Evolutionary conservation across 2,888 invertebrate genomes (phyloP), one percentile per base, ranked within the genome.

Genomic region (Schizotus pectinicornis): DNA sequence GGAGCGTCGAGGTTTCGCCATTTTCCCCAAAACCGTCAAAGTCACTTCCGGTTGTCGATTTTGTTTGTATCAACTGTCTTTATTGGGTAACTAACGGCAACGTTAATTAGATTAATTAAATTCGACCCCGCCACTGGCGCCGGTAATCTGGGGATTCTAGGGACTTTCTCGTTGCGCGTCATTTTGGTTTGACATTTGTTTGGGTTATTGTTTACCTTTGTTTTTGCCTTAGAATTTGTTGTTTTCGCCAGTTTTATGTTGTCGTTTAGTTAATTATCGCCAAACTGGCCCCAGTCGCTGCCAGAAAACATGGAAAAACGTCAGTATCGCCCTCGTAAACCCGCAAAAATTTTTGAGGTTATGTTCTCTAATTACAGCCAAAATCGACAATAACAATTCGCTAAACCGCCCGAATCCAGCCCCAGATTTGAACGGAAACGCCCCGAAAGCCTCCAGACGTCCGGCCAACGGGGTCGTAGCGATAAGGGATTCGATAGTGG

Each of bases 341-440:
- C 12, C 8, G 12, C n/a, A 9, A 6, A 13, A 11, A 39, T 12
- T 8, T 12, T 8, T 7, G 22, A 39, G 12, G 8, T 12, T 8
- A 13, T 12, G 14, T 13, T 8, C 8, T 8, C 1, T 12, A n/a
- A 8, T 13, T 38, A 38, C 8, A 38, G 14, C 14, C 22, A 39
- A 39, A 11, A 2, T 9, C 12, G 22, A 39, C 12, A 12, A 12
- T 9, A 13, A 13, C 8, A 39, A 22, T 22, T 22, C 22, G 22
- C 22, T 3, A 22, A 22, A 22, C 22, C 22, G 22, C 22, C 22
- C 22, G 22, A 22, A 22, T 22, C 22, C 3, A 33, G 41, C 14
- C 3, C 9, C 47, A 1, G 42, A 47, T 13, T 32, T 52, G 11
- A 51, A 57, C 31, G 52, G 51, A 45, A 57, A 57, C 47, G 41